Conservation (phyloP, 2,113 vertebrate species). For the Heptranchias perlo region DNA sequence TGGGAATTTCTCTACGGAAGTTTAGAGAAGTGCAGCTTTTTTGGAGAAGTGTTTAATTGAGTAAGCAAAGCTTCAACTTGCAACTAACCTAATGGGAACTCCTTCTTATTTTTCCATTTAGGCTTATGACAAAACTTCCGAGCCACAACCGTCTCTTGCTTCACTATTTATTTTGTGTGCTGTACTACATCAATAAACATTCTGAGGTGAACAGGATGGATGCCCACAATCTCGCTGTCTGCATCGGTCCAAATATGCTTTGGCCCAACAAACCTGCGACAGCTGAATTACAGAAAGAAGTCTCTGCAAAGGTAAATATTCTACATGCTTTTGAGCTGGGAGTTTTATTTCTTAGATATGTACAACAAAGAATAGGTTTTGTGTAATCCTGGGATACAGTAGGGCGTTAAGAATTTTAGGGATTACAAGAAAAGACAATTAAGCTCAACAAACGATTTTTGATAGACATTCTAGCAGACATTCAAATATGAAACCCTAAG, state of each 20-base stretch:
- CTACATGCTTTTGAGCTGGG: neutral
- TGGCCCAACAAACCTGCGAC: constrained; percentile 52
- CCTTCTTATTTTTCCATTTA: constrained; percentile 45
- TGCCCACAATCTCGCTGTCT: constrained; percentile 79
- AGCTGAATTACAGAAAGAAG: constrained; percentile 62
- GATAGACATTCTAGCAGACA: neutral
- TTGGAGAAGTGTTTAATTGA: constrained; percentile 43
- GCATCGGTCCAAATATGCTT: constrained; percentile 80
- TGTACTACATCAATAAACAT: constrained; percentile 64
- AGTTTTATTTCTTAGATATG: no score
- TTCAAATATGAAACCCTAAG: neutral
- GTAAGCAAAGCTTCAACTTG: neutral
- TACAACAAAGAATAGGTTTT: neutral
- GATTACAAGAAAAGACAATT: neutral
- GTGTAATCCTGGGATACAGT: neutral
- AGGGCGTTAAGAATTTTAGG: neutral
- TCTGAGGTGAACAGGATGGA: constrained; percentile 76
- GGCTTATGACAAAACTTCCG: constrained; percentile 69
- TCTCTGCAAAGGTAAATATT: constrained; percentile 60
- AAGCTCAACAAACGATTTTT: neutral
- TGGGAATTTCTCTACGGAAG: constrained; percentile 47
- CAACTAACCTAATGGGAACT: neutral
- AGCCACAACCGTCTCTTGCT: constrained; percentile 66
- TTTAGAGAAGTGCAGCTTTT: constrained; percentile 43
- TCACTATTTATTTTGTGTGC: constrained; percentile 61